Base-by-base conservation (phyloP, 2,113 vertebrate species). In the Bungarus multicinctus region DNA sequence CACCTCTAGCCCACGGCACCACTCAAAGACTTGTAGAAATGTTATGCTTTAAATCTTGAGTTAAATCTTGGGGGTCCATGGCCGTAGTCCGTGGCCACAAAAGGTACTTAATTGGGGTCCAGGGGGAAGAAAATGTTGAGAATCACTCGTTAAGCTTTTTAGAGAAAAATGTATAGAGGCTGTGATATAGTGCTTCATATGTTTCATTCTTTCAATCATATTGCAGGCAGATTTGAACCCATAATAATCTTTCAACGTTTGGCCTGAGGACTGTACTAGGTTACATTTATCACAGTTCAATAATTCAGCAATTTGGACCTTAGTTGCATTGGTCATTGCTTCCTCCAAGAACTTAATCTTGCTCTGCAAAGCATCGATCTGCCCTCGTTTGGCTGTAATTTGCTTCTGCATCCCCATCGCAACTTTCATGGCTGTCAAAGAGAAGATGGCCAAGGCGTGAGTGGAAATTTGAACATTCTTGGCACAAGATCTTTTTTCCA, bases 291-390 rank as follows among this genome's bases (percentile, higher is more conserved):
- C 60, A 81, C 88, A 89, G 1, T 30, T 57, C 57, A 92, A 30
- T n/a, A 69, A 16, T 87, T 95, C n/a, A 89, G 53, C 18, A 91
- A 7, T 89, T 30, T 14, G 89, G 89, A 99, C 98, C 98, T 98
- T 97, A 47, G 96, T 91, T 94, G 98, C 85, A 22, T 97, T 98
- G 60, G 97, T 97, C 92, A 98, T 93, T 0, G 95, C 97, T 64
- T 98, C 98, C 97, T 99, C 98, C 93, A 99, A 95, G 92, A 98
- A 98, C 52, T 98, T 98, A 90, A 98, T 98, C 96, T 97, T 98
- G 97, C 97, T 97, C 95, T 98, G 98, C 91, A 99, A 96, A 4
- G 95, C 96, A 94, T 99, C 98, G 6, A 98, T 98, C 92, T 98
- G 97, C 91, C 97, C 97, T 96, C 98, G 98, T 94, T 97, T 98